Evolutionary conservation across 2,797 vertebrate species (phyloP), one percentile per base, ranked within the genome.

Genomic region (Pseudotriccus pelzelni): DNA sequence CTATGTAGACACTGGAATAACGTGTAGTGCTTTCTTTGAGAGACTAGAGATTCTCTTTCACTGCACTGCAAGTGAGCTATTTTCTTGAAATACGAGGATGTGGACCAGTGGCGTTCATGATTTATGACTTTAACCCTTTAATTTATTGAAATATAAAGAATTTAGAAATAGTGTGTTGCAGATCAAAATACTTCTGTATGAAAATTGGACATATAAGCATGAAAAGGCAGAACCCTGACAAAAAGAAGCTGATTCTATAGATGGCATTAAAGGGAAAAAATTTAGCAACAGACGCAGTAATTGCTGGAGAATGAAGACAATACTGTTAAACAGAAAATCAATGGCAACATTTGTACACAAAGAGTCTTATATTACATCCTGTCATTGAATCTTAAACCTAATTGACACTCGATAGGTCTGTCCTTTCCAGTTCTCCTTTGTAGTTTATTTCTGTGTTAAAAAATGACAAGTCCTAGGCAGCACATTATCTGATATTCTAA

Each of bases 311-410:
- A 92, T 85, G 73, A 78, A 87, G 75, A 74, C 47, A 85, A 67
- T 46, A 28, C 7, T 50, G 34, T 58, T 92, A 83, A 96, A 93
- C 27, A 83, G 84, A 94, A 94, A 93, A 93, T 92, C 89, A 81
- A 91, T 94, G 9, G 14, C 53, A 91, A 89, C 68, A 62, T 94
- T 95, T 91, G 37, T 94, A 91, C 72, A 94, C 58, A 78, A 68
- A 92, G 46, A 75, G 53, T 87, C 12, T 92, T 73, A 49, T 53
- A 75, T 68, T 93, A 10, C 41, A 85, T 72, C 46, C n/a, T 93
- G 72, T 39, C 84, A 89, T 41, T 89, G 79, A 87, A 87, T 17
- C 53, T 59, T 77, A 95, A 85, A 68, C 15, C 12, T 83, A 91
- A 89, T 62, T 85, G 94, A 34, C 58, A 68, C 19, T 85, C 18